Conservation (phyloP, 2,113 vertebrate species). For the Phrynocephalus versicolor region DNA sequence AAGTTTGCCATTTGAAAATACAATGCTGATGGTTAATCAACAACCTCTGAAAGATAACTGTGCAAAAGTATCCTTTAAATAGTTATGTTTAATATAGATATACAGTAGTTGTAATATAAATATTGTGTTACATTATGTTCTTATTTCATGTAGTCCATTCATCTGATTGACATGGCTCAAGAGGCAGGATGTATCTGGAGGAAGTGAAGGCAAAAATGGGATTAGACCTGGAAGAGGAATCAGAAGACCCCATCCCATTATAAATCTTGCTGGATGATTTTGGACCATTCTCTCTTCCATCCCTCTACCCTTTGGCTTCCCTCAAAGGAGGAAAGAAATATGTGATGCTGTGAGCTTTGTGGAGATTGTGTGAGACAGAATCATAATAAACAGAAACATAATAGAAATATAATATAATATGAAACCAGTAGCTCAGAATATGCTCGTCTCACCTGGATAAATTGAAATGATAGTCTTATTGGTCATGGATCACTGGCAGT, state of each 20-base stretch:
- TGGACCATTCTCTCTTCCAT: background rate
- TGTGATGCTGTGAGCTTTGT: no score
- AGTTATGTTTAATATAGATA: conserved; percentile 47
- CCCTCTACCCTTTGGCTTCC: no score
- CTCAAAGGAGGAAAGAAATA: no score
- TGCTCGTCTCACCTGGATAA: no score
- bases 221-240: background rate
- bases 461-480: background rate
- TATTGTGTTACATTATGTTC: no score
- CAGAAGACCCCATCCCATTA: background rate
- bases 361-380: no score
- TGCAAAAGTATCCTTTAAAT: conserved; percentile 54
- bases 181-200: background rate
- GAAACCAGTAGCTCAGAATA: background rate
- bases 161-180: background rate
- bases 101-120: background rate
- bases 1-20: conserved; percentile 68
- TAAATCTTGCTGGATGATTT: background rate
- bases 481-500: background rate
- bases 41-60: conserved; percentile 72
- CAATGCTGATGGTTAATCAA: conserved; percentile 70
- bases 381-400: background rate
- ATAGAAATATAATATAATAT: background rate
- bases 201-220: background rate
- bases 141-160: no score